These are phyloP conservation scores for Sterrhoptilus dennistouni DNA, from an alignment of 2,113 vertebrate species.

Conservation along the genomic window DNA sequence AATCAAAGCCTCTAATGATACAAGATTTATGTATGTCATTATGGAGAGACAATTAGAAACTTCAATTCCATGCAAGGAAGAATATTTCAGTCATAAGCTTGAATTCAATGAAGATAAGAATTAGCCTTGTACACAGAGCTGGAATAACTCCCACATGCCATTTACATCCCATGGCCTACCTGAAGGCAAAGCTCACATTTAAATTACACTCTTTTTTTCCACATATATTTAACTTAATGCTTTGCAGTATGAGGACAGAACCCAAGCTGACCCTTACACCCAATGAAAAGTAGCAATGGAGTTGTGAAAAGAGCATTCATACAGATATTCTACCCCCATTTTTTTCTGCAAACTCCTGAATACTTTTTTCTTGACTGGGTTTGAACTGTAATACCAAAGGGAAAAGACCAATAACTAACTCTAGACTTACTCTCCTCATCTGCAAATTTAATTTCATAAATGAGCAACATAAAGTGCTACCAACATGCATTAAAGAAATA, in stretches of 20 bases:
- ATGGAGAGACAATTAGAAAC: background rate
- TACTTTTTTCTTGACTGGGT: background rate
- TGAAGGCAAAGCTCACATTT: background rate
- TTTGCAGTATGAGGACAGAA: background rate
- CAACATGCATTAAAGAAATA: constrained; percentile 16
- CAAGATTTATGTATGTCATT: background rate
- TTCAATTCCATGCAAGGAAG: background rate
- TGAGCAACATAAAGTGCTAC: constrained; percentile 33
- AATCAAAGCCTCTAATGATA: background rate
- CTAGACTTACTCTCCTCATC: background rate
- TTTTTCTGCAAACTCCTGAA: background rate
- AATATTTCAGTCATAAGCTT: background rate
- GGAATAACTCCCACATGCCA: background rate
- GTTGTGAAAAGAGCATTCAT: background rate
- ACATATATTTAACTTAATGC: background rate
- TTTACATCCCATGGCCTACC: background rate
- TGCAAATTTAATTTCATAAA: constrained; percentile 41
- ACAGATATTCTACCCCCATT: background rate
- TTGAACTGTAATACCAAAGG: background rate
- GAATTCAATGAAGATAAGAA: background rate
- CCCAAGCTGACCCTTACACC: background rate
- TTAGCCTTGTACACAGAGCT: background rate
- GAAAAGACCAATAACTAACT: background rate
- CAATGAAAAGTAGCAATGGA: background rate
- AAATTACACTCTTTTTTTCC: background rate